Evolutionary conservation across 2,888 invertebrate species (phyloP).

Genomic region (Seira sanloemensis): DNA sequence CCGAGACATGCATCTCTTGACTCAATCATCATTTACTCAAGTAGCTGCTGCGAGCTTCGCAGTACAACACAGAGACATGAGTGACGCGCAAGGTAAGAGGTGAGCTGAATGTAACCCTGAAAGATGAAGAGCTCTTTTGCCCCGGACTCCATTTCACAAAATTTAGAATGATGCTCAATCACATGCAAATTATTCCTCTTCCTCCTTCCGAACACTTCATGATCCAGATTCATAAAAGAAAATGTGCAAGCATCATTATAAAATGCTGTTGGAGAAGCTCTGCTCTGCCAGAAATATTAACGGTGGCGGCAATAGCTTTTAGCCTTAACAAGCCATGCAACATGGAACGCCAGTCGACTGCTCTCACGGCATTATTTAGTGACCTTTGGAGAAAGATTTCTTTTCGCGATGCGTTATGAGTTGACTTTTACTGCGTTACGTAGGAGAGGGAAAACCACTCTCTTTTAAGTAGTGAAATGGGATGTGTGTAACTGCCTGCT

Average conservation of each 20-base stretch:
- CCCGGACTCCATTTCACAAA: background rate
- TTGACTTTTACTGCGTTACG: too few relatives aligned
- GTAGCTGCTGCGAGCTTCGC: background rate
- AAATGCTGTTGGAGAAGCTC: background rate
- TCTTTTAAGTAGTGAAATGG: too few relatives aligned
- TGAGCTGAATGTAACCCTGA: background rate
- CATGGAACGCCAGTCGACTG: too few relatives aligned
- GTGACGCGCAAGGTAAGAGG: conserved; percentile 1
- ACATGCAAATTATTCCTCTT: conserved; percentile 16
- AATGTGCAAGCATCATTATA: conserved; percentile 1
- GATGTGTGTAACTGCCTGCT: too few relatives aligned
- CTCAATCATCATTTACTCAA: conserved; percentile 17
- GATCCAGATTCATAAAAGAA: conserved; percentile 6
- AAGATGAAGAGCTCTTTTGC: conserved; percentile 3
- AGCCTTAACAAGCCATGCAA: too few relatives aligned
- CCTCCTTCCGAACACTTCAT: background rate
- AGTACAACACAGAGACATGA: background rate
- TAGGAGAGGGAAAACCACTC: background rate
- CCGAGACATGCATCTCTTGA: conserved; percentile 9
- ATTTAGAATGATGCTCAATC: conserved; percentile 11
- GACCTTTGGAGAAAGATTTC: conserved; percentile 4
- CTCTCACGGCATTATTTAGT: background rate
- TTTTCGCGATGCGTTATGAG: background rate
- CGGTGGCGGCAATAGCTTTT: conserved; percentile 2
- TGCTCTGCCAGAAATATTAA: conserved; percentile 1